A percentile compares a stretch with the other conserved stretches of the same genome.
Conservation (phyloP, 2,113 vertebrate species). For the Tapirus terrestris region DNA sequence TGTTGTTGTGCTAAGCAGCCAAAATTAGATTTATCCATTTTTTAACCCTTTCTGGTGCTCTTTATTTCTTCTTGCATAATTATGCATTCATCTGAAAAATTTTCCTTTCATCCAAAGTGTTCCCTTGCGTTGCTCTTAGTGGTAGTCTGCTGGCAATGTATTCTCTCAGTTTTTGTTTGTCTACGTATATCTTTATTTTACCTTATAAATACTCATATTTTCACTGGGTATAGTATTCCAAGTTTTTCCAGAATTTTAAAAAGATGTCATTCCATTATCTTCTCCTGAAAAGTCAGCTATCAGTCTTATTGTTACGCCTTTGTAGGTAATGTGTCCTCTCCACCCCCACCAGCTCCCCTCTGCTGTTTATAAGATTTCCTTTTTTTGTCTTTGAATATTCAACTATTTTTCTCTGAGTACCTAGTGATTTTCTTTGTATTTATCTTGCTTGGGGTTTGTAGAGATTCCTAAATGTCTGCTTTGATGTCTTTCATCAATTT, state of each 20-base stretch:
- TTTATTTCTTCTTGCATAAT: neutral
- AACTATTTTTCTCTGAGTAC: neutral
- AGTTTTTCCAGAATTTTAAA: slow-evolving; percentile 19
- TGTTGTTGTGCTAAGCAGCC: neutral
- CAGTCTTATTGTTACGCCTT: neutral
- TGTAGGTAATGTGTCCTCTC: neutral
- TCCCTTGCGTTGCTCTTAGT: neutral
- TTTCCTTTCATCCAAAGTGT: neutral
- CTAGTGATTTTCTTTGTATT: neutral
- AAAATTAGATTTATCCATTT: neutral
- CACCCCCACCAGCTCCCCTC: neutral
- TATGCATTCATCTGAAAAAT: neutral
- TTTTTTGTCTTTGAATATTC: neutral
- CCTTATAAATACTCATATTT: neutral
- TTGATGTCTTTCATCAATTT: slow-evolving; percentile 12
- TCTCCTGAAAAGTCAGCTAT: neutral
- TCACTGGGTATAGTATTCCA: neutral
- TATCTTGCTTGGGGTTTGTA: neutral
- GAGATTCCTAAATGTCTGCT: slow-evolving; percentile 11
- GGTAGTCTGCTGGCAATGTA: neutral
- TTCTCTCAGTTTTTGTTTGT: neutral
- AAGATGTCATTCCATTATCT: neutral
- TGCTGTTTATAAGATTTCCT: neutral
- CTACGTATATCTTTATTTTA: neutral
- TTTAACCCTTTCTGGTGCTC: neutral